Conservation (phyloP, 2,888 invertebrate genomes). For the Lasioglossum vierecki region DNA sequence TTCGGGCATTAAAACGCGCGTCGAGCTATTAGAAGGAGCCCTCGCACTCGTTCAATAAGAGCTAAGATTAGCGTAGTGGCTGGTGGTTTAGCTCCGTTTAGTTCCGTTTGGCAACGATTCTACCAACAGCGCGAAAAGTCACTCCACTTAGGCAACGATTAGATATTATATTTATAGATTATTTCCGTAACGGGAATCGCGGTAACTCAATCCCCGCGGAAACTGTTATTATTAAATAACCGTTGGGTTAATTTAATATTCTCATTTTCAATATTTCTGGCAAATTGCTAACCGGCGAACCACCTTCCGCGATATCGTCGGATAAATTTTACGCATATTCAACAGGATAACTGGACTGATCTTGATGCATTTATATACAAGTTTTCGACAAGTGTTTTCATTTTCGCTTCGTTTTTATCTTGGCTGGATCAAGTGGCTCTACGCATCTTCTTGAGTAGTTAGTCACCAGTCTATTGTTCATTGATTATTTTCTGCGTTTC, state of each 20-base stretch:
- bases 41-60: conserved; percentile 68
- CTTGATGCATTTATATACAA: too few relatives aligned
- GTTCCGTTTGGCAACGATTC: conserved; percentile 72
- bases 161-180: conserved; percentile 53
- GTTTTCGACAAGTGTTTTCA: too few relatives aligned
- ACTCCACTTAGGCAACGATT: conserved; percentile 63
- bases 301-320: not conserved
- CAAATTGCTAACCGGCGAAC: not conserved
- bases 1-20: conserved; percentile 57
- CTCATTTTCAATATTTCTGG: not conserved
- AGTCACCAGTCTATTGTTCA: too few relatives aligned
- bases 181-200: conserved; percentile 20
- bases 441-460: too few relatives aligned
- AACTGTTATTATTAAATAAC: not conserved
- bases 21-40: conserved; percentile 71
- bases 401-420: too few relatives aligned
- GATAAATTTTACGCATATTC: not conserved
- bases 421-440: too few relatives aligned
- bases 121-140: conserved; percentile 56
- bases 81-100: conserved; percentile 63
- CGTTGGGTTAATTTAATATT: not conserved
- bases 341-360: not conserved
- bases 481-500: too few relatives aligned
- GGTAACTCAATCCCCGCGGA: not conserved
- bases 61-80: conserved; percentile 74